A percentile compares a stretch with the other conserved stretches of the same genome.
Evolutionary conservation across 2,888 invertebrate species (phyloP).

Genomic region (Belgica antarctica): DNA sequence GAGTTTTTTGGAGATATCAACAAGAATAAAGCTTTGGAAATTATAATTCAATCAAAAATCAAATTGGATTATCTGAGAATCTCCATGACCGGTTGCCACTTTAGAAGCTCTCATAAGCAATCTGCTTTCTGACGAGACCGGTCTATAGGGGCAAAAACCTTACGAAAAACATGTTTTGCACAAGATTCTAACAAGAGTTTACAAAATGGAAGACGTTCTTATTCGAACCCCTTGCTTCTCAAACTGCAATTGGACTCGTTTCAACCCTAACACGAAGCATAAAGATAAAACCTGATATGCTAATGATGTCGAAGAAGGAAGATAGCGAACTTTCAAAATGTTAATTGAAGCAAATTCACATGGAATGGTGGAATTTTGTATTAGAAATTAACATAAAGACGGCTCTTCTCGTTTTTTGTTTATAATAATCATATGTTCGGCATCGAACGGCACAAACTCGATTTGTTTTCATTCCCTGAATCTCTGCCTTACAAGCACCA

Average conservation of each 20-base stretch:
- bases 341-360: constrained; percentile 7
- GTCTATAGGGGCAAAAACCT: too few relatives aligned
- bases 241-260: too few relatives aligned
- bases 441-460: neutral
- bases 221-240: neutral
- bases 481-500: neutral
- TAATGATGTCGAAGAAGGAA: neutral
- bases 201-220: constrained; percentile 2
- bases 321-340: constrained; percentile 10
- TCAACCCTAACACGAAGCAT: neutral
- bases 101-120: too few relatives aligned
- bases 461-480: neutral
- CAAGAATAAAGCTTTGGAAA: too few relatives aligned
- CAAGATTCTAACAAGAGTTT: too few relatives aligned
- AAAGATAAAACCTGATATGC: neutral
- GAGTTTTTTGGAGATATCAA: too few relatives aligned
- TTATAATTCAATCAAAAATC: too few relatives aligned
- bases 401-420: neutral
- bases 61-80: too few relatives aligned
- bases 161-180: neutral
- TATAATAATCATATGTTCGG: neutral
- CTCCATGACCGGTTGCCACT: too few relatives aligned
- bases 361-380: too few relatives aligned
- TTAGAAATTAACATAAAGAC: constrained; percentile 10
- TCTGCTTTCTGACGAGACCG: too few relatives aligned